Conservation (phyloP, 2,113 vertebrate species). For the Carettochelys insculpta region DNA sequence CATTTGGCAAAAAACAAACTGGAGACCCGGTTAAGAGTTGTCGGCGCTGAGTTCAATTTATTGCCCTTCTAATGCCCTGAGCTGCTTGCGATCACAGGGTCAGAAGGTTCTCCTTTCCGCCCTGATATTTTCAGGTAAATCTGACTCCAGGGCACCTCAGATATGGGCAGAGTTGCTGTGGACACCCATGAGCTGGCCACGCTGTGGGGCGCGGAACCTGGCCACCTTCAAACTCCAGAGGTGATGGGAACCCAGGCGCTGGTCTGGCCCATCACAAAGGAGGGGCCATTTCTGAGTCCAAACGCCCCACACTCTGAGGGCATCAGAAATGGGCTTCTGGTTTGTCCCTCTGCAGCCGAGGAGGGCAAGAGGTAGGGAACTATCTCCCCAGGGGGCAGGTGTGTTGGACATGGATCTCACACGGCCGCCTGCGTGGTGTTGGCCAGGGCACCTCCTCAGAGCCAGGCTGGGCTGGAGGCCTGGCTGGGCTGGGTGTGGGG, state of each 20-base stretch:
- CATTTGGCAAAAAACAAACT: neutral
- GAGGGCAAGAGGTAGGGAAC: neutral
- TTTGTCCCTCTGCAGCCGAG: neutral
- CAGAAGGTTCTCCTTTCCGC: too few species aligned
- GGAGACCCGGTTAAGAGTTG: neutral
- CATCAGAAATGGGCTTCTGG: rapidly evolving
- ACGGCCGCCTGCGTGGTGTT: too few species aligned
- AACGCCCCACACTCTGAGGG: neutral
- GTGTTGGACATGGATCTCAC: too few species aligned
- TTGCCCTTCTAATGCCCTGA: neutral
- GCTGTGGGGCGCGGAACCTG: neutral
- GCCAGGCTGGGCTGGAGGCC: rapidly evolving
- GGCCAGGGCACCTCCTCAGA: neutral
- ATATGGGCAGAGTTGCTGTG: too few species aligned
- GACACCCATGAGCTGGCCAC: neutral
- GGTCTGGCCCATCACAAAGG: rapidly evolving
- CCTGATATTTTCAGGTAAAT: neutral
- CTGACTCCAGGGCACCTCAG: neutral
- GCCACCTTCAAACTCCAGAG: neutral
- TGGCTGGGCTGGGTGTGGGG: rapidly evolving
- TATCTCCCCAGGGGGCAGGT: too few species aligned
- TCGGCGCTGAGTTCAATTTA: neutral
- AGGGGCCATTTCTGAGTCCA: neutral
- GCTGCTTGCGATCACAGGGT: neutral
- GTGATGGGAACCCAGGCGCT: neutral